A percentile compares a stretch with the other conserved stretches of the same genome.
phyloP scores from a whole-genome alignment of 2,113 vertebrate species.

The Trogon surrucura region DNA sequence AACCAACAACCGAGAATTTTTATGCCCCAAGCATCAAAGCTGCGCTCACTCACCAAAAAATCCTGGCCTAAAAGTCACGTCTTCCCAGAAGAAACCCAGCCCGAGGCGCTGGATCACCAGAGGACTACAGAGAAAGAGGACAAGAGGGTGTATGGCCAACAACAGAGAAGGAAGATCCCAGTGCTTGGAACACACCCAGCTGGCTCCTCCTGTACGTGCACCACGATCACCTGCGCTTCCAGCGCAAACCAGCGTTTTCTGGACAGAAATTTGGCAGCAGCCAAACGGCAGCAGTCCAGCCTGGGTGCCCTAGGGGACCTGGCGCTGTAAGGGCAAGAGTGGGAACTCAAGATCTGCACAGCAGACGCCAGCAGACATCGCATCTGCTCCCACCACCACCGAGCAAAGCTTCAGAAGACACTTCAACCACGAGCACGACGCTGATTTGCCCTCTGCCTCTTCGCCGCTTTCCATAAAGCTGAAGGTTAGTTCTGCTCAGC shows the following conservation, averaged over 20 bases:
- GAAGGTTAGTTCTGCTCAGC: not conserved
- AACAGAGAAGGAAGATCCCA: not conserved
- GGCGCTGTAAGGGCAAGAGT: not conserved
- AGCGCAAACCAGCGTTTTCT: not conserved
- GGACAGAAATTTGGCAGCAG: not conserved
- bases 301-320: accelerated
- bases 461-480: not conserved
- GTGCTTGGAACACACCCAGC: not conserved
- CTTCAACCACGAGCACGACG: accelerated
- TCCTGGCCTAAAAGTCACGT: not conserved
- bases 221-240: not conserved
- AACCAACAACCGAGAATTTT: not conserved
- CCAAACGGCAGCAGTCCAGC: too few relatives aligned
- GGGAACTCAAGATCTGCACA: not conserved
- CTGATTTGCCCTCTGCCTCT: not conserved
- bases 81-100: not conserved
- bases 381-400: not conserved
- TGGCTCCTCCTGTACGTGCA: not conserved
- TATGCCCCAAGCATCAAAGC: not conserved
- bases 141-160: not conserved
- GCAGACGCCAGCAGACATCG: not conserved
- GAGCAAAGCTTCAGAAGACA: not conserved
- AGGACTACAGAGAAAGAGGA: not conserved
- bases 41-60: not conserved
- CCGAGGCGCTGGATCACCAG: not conserved